phyloP scores from a whole-genome alignment of 2,797 vertebrate species.

The Channa striata region DNA sequence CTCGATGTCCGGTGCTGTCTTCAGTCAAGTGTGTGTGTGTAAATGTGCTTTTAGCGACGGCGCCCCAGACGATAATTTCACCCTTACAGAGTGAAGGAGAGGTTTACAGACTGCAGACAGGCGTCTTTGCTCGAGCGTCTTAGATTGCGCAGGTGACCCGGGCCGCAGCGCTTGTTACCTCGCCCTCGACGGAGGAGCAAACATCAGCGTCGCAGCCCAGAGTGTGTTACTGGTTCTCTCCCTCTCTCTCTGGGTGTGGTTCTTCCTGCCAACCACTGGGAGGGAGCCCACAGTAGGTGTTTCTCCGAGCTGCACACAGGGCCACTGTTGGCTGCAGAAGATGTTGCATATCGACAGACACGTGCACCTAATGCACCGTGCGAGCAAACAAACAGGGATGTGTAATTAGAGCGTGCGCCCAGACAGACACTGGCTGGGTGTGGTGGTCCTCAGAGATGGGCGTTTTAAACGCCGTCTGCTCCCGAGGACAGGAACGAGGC shows the following conservation, averaged over 20 bases:
- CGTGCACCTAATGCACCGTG: slow-evolving; percentile 18
- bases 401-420: slow-evolving; percentile 63
- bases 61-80: slow-evolving; percentile 30
- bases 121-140: slow-evolving; percentile 23
- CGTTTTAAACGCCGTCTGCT: slow-evolving; percentile 63
- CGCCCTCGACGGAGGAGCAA: slow-evolving; percentile 61
- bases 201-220: slow-evolving; percentile 53
- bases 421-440: slow-evolving; percentile 66
- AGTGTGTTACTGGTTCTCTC: slow-evolving; percentile 69
- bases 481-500: slow-evolving; percentile 54
- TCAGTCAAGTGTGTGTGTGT: slow-evolving; percentile 26
- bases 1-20: slow-evolving; percentile 25
- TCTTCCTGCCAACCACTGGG: slow-evolving; percentile 73
- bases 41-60: slow-evolving; percentile 21
- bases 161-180: slow-evolving; percentile 42
- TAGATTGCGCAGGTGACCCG: slow-evolving; percentile 54
- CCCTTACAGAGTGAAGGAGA: slow-evolving; percentile 42
- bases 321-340: slow-evolving; percentile 68
- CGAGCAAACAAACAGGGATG: slow-evolving; percentile 55
- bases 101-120: slow-evolving; percentile 39
- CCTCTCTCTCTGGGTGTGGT: slow-evolving; percentile 76
- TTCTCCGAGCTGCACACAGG: slow-evolving; percentile 60
- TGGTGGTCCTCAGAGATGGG: slow-evolving; percentile 77
- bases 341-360: slow-evolving; percentile 65
- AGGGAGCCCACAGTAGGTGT: slow-evolving; percentile 71